Percentiles rank a stretch among this genome's conserved stretches.
Conservation (phyloP, 1,140 invertebrate species). For the Macrosteles quadrilineatus region DNA sequence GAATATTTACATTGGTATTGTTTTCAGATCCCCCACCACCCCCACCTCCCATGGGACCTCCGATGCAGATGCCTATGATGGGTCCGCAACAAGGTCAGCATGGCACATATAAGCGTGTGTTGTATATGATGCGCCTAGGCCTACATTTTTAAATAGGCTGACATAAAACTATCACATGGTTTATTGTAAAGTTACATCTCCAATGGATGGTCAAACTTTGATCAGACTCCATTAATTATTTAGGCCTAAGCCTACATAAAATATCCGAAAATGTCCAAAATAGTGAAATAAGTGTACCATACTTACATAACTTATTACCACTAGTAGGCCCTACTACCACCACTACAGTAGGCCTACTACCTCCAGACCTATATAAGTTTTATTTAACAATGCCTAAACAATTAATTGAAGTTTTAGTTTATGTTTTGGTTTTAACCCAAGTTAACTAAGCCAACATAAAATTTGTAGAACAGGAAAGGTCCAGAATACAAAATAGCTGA, state of each 20-base stretch:
- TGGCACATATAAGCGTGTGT: not conserved
- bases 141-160: too few species aligned
- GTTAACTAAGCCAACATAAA: not conserved
- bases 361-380: too few species aligned
- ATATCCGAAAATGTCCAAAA: not conserved
- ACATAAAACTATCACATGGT: too few species aligned
- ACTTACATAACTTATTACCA: too few species aligned
- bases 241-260: not conserved
- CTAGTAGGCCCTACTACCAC: too few species aligned
- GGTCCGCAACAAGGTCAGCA: slow-evolving; percentile 19
- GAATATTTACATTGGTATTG: too few species aligned
- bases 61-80: slow-evolving; percentile 27
- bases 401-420: not conserved
- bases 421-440: not conserved
- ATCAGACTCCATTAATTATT: not conserved
- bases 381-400: not conserved
- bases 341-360: too few species aligned
- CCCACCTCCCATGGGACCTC: slow-evolving; percentile 20
- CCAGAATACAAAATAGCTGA: not conserved
- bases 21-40: slow-evolving; percentile 18
- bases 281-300: too few species aligned
- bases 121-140: too few species aligned
- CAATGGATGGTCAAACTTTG: too few species aligned
- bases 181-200: too few species aligned
- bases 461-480: not conserved